phyloP scores from a whole-genome alignment of 2,888 invertebrate genomes.

The Drosophila vallismaia region DNA sequence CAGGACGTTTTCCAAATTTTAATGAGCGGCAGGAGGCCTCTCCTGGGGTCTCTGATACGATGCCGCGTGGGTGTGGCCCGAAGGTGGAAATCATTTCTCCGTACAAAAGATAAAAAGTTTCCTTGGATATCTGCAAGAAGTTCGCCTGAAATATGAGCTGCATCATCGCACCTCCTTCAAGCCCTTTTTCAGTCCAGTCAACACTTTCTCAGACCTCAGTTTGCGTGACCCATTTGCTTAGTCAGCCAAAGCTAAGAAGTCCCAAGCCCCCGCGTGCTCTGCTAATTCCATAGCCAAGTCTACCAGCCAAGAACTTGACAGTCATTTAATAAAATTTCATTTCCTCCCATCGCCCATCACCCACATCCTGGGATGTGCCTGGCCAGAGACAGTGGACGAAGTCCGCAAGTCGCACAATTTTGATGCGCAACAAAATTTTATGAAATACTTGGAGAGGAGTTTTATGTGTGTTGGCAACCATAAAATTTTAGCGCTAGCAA shows the following conservation, averaged over 20 bases:
- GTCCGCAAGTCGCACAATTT: conserved; percentile 37
- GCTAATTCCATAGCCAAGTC: conserved; percentile 50
- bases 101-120: conserved; percentile 13
- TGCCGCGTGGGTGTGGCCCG: not conserved
- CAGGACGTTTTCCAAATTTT: conserved; percentile 74
- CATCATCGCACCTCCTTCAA: not conserved
- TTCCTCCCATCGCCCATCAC: conserved; percentile 39
- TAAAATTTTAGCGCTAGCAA: conserved; percentile 79
- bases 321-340: conserved; percentile 75
- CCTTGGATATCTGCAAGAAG: conserved; percentile 13
- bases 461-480: conserved; percentile 71
- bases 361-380: not conserved
- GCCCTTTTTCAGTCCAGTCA: not conserved
- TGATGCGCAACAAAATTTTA: conserved; percentile 76
- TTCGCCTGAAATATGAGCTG: conserved; percentile 17
- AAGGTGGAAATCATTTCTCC: not conserved
- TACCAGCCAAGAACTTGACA: conserved; percentile 51
- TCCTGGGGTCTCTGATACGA: conserved; percentile 6
- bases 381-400: not conserved
- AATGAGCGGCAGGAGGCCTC: conserved; percentile 53
- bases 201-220: conserved; percentile 15
- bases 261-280: conserved; percentile 5
- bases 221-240: conserved; percentile 49
- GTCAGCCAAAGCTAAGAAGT: conserved; percentile 17
- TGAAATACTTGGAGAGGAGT: conserved; percentile 72